Conservation (phyloP, 2,888 invertebrate species). For the Bhutanitis thaidina region DNA sequence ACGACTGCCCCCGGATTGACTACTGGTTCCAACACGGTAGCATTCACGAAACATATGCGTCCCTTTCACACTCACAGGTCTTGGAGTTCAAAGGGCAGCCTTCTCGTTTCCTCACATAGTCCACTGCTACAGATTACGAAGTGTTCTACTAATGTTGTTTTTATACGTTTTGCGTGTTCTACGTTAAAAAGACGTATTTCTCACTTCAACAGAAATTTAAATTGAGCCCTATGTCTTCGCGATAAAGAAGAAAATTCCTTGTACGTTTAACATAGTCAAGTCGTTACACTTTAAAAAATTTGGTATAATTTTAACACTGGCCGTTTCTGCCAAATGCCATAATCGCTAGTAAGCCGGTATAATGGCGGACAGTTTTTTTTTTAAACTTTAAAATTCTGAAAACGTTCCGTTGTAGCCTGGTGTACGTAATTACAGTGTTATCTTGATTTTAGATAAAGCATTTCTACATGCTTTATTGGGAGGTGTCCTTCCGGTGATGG, state of each 20-base stretch:
- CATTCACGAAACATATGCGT: slow-evolving; percentile 42
- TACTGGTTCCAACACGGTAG: slow-evolving; percentile 50
- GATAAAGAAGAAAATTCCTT: slow-evolving; percentile 26
- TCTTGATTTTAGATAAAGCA: slow-evolving; percentile 70
- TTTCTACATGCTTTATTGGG: slow-evolving; percentile 57
- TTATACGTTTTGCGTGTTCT: slow-evolving; percentile 59
- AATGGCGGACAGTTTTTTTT: slow-evolving; percentile 62
- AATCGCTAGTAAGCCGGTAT: slow-evolving; percentile 53
- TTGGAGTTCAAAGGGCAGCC: slow-evolving; percentile 20
- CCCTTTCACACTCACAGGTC: slow-evolving; percentile 42
- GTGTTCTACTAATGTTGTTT: slow-evolving; percentile 65
- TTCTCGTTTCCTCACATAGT: slow-evolving; percentile 53
- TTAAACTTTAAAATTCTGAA: slow-evolving; percentile 42
- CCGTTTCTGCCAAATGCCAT: slow-evolving; percentile 56
- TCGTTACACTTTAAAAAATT: slow-evolving; percentile 25
- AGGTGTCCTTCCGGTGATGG: slow-evolving; percentile 54
- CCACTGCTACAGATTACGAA: slow-evolving; percentile 63
- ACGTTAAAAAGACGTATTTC: slow-evolving; percentile 46
- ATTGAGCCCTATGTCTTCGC: background rate
- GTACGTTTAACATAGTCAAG: slow-evolving; percentile 22
- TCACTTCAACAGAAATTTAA: slow-evolving; percentile 19
- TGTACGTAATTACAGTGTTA: slow-evolving; percentile 68
- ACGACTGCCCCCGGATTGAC: slow-evolving; percentile 63
- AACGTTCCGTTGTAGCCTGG: slow-evolving; percentile 55
- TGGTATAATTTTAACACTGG: slow-evolving; percentile 63